These are phyloP conservation scores for Oegoconia quadripuncta DNA, from an alignment of 2,888 invertebrate species.

Conservation along the genomic window DNA sequence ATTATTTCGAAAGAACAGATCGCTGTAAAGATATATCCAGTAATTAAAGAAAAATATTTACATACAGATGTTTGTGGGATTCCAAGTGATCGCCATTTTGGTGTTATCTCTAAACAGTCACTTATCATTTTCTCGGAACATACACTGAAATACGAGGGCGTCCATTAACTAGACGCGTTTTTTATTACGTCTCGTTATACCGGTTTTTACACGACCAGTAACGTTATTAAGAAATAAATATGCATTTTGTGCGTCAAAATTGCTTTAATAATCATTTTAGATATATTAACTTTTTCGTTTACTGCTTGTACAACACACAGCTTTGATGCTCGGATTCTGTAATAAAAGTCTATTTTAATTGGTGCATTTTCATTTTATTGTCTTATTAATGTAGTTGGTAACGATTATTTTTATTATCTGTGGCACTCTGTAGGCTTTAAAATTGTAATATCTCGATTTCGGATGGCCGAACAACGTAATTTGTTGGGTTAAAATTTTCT, in stretches of 20 bases:
- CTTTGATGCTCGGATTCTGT: conserved; percentile 35
- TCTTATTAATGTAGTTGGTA: conserved; percentile 53
- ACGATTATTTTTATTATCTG: conserved; percentile 44
- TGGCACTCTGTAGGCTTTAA: conserved; percentile 14
- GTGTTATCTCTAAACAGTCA: conserved; percentile 45
- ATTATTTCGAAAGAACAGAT: conserved; percentile 73
- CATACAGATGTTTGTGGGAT: conserved; percentile 53
- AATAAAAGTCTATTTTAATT: conserved; percentile 66
- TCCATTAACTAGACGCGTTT: conserved; percentile 50
- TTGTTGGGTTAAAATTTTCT: conserved; percentile 2
- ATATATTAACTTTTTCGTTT: conserved; percentile 56
- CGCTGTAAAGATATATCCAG: conserved; percentile 59
- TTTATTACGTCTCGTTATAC: conserved; percentile 45
- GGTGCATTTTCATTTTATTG: conserved; percentile 53
- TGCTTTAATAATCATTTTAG: conserved; percentile 53
- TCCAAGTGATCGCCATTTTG: conserved; percentile 54
- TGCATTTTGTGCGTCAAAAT: conserved; percentile 50
- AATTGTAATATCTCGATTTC: neutral
- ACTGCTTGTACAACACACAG: conserved; percentile 51
- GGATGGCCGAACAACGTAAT: neutral
- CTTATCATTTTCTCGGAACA: conserved; percentile 51
- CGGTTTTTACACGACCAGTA: conserved; percentile 32
- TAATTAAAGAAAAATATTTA: conserved; percentile 66
- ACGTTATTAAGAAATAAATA: conserved; percentile 37
- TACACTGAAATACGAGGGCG: conserved; percentile 35